phyloP scores from a whole-genome alignment of 2,797 vertebrate genomes.

The Spondyliosoma cantharus region DNA sequence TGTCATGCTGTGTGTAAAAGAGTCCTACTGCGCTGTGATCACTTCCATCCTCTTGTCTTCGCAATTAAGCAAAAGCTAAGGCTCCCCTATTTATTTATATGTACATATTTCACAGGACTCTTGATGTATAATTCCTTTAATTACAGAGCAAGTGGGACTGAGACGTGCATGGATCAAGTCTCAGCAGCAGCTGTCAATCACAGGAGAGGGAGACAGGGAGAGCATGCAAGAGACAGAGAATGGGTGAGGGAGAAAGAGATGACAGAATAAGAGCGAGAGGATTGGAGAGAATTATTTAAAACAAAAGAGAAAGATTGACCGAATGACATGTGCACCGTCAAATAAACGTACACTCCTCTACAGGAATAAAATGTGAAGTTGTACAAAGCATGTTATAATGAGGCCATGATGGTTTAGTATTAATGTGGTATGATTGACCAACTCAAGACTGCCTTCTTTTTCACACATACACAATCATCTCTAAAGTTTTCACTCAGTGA shows the following conservation, averaged over 20 bases:
- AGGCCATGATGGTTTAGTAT: constrained; percentile 30
- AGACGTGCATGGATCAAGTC: constrained; percentile 52
- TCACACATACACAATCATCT: constrained; percentile 9
- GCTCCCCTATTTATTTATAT: constrained; percentile 60
- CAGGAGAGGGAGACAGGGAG: constrained; percentile 12
- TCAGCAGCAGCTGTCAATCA: constrained; percentile 71
- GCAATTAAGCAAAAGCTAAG: constrained; percentile 69
- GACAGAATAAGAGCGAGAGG: constrained; percentile 7
- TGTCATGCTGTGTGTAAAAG: constrained; percentile 58
- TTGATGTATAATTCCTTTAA: constrained; percentile 81
- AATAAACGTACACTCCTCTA: constrained; percentile 7
- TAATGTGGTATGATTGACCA: constrained; percentile 37
- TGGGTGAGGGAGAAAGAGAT: constrained; percentile 8
- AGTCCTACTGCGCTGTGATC: constrained; percentile 69
- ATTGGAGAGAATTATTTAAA: constrained; percentile 26
- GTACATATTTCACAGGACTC: constrained; percentile 64
- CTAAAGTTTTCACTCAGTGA: background rate
- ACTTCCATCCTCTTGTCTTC: constrained; percentile 67
- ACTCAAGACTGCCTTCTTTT: constrained; percentile 9
- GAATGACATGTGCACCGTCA: background rate
- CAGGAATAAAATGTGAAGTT: constrained; percentile 3
- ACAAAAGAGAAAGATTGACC: background rate
- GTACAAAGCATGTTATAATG: constrained; percentile 33
- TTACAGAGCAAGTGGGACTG: constrained; percentile 53
- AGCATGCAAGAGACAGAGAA: background rate